Percentiles rank a stretch among this genome's conserved stretches.
These are phyloP conservation scores for Polymixis flavicincta DNA, from an alignment of 2,888 invertebrate species.

Conservation along the genomic window DNA sequence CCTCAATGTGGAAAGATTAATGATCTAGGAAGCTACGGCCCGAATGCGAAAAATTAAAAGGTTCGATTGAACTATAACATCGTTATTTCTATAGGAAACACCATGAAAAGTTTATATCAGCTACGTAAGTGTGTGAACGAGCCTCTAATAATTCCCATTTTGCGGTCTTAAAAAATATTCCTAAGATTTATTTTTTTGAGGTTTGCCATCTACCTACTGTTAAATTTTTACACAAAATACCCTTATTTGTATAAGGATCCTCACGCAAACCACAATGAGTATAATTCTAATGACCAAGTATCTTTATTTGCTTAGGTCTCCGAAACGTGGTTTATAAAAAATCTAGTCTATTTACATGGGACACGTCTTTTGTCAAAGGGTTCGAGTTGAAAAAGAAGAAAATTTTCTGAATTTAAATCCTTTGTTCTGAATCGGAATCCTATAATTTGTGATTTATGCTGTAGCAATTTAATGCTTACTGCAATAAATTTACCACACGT, in stretches of 20 bases:
- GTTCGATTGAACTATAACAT: background rate
- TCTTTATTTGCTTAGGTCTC: conserved; percentile 6
- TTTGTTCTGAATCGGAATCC: background rate
- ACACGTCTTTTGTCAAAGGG: background rate
- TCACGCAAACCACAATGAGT: conserved; percentile 7
- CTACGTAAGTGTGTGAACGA: background rate
- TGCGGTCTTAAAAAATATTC: background rate
- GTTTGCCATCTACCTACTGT: background rate
- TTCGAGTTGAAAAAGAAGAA: background rate
- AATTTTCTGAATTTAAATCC: background rate
- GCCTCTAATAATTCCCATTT: background rate
- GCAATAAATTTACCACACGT: too few species aligned
- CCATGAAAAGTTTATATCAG: too few species aligned
- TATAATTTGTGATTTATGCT: background rate
- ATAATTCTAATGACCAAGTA: conserved; percentile 3
- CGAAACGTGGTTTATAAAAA: background rate
- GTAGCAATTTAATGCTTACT: too few species aligned
- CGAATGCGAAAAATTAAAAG: background rate
- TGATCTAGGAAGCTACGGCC: background rate
- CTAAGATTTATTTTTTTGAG: background rate
- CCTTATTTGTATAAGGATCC: background rate
- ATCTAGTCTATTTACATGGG: background rate
- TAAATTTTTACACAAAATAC: conserved; percentile 1
- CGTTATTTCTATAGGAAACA: background rate
- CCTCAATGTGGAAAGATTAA: conserved; percentile 1